phyloP scores from a whole-genome alignment of 2,888 invertebrate species.

The Litoditis marina region DNA sequence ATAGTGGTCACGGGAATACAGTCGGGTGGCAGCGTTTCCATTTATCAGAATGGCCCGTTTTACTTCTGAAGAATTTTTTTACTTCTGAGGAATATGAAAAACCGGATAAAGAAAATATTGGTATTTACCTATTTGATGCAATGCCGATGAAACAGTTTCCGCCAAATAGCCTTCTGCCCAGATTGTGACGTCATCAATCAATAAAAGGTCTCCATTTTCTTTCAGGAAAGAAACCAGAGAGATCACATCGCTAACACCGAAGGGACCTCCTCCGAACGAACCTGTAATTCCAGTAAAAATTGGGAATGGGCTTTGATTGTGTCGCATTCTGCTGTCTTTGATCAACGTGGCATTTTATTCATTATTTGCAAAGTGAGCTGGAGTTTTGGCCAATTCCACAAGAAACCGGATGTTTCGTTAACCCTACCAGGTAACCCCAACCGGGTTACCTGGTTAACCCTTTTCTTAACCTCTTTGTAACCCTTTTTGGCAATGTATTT shows the following conservation, averaged over 20 bases:
- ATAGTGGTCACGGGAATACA: conserved; percentile 11
- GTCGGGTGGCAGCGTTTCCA: conserved; percentile 12
- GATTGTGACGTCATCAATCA: conserved; percentile 13
- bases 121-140: conserved; percentile 8
- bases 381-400: no score
- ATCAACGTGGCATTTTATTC: no score
- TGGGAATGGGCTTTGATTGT: neutral
- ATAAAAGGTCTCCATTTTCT: conserved; percentile 1
- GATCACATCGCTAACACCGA: conserved; percentile 14
- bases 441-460: no score
- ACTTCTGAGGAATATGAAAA: neutral
- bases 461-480: no score
- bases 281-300: neutral
- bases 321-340: no score
- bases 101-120: neutral
- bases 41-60: conserved; percentile 13
- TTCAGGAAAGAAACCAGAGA: conserved; percentile 12
- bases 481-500: no score
- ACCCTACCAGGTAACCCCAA: no score
- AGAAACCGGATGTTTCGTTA: no score
- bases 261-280: conserved; percentile 11
- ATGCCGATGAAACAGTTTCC: conserved; percentile 14
- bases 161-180: conserved; percentile 17
- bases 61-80: conserved; percentile 2
- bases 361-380: no score